A percentile compares a stretch with the other conserved stretches of the same genome.
Evolutionary conservation across 2,113 vertebrate species (phyloP).

Genomic region (Verasper variegatus): DNA sequence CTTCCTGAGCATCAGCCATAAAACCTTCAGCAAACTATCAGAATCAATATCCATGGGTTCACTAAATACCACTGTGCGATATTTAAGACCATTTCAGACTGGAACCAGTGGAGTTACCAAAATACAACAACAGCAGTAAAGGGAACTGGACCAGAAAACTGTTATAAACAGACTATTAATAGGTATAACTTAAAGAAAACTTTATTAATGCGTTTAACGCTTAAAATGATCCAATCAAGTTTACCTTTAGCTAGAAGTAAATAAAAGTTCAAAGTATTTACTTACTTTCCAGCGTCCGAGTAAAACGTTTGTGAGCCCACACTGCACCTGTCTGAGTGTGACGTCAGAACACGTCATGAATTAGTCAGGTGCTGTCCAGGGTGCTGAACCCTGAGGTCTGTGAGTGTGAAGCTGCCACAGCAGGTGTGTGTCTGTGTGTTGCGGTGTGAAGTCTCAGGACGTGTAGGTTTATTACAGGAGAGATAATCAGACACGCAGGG

Average conservation of each 20-base stretch:
- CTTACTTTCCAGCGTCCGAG: not conserved
- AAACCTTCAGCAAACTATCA: constrained; percentile 13
- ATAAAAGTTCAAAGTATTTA: no score
- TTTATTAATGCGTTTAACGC: no score
- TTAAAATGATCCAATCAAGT: no score
- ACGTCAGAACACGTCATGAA: constrained; percentile 32
- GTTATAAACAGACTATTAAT: no score
- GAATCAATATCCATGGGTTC: not conserved
- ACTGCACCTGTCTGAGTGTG: constrained; percentile 3
- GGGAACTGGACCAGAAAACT: no score
- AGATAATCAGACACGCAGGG: not conserved
- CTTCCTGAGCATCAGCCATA: constrained; percentile 16
- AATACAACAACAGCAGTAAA: not conserved
- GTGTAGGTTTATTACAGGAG: not conserved
- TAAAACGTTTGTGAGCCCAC: not conserved
- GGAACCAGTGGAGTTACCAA: not conserved
- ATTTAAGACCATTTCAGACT: constrained; percentile 15
- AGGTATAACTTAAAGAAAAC: no score
- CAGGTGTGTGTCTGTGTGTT: not conserved
- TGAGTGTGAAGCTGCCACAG: not conserved
- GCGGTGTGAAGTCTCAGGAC: not conserved
- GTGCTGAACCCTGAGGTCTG: constrained; percentile 54
- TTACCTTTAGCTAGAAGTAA: no score
- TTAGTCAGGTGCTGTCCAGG: constrained; percentile 56
- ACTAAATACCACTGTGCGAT: constrained; percentile 26